phyloP scores from a whole-genome alignment of 2,797 vertebrate species.

The Gymnothorax javanicus region DNA sequence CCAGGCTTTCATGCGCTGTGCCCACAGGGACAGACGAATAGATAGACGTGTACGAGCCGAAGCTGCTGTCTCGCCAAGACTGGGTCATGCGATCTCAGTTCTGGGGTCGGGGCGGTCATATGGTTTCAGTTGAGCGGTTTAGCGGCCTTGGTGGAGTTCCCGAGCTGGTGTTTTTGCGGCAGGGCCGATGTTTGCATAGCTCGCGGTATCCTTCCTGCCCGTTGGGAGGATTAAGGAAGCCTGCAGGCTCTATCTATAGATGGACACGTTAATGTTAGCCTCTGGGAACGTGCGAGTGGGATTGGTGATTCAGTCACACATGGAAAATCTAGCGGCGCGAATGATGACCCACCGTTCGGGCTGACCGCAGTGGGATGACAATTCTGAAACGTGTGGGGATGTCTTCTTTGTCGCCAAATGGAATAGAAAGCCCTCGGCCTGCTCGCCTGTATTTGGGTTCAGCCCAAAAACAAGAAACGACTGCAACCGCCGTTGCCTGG shows the following conservation, averaged over 20 bases:
- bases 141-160: conserved; percentile 8
- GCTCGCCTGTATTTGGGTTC: conserved; percentile 16
- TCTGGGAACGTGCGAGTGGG: neutral
- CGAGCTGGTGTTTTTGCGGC: conserved; percentile 2
- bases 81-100: neutral
- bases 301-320: neutral
- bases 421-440: neutral
- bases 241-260: neutral
- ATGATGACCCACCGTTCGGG: neutral
- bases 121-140: conserved; percentile 1
- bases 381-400: neutral
- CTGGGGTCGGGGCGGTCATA: neutral
- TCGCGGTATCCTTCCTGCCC: neutral
- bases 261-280: neutral
- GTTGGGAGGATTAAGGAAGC: neutral
- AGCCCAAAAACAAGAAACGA: conserved; percentile 10
- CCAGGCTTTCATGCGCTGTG: neutral
- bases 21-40: neutral
- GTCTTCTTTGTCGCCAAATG: neutral
- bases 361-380: neutral
- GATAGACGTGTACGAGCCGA: neutral
- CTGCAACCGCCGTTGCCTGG: conserved; percentile 42
- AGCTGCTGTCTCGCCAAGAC: neutral
- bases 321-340: neutral
- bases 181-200: neutral